Evolutionary conservation across 2,113 vertebrate genomes (phyloP), one percentile per base, ranked within the genome.

Genomic region (Erythrocebus patas): DNA sequence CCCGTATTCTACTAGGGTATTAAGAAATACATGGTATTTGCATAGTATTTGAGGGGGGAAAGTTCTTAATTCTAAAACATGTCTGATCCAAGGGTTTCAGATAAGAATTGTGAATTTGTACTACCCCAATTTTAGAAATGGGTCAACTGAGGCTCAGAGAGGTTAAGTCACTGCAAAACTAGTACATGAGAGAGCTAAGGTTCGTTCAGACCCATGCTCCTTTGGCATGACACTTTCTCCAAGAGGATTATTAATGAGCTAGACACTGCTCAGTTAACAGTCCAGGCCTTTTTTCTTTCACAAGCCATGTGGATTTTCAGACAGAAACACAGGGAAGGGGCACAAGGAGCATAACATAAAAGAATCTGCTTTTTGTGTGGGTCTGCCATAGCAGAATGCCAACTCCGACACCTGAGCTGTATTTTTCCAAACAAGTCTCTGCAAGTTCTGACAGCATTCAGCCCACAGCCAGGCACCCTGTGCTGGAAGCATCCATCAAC

Each of bases 221-320:
- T 27, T 55, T 4, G 2, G 2, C 18, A n/a, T 43, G 30, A 57
- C 6, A 13, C 30, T 48, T 27, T n/a, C 14, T 79, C 22, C 43
- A 14, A 61, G 40, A 75, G 30, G 30, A 25, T 92, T 40, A 14
- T 2, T 64, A 64, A 64, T 22, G 57, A 38, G 6, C 8, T 38
- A 50, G 52, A 38, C 3, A 0, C 50, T 2, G 32, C 0, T 86
- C 3, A 1, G 32, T 1, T 4, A 35, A 72, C 20, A 45, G 55
- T 17, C 64, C 18, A 3, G 57, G 55, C 25, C 23, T 9, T 64
- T 64, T 64, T 9, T 30, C 23, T 27, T 70, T 48, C n/a, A 32
- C 8, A 14, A 8, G 35, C 25, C 23, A 14, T 3, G 48, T 9
- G 0, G 52, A 27, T 80, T 91, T 73, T 38, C 90, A 80, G 82